phyloP scores from a whole-genome alignment of 2,888 invertebrate genomes.

The Nephrocerus scutellatus region DNA sequence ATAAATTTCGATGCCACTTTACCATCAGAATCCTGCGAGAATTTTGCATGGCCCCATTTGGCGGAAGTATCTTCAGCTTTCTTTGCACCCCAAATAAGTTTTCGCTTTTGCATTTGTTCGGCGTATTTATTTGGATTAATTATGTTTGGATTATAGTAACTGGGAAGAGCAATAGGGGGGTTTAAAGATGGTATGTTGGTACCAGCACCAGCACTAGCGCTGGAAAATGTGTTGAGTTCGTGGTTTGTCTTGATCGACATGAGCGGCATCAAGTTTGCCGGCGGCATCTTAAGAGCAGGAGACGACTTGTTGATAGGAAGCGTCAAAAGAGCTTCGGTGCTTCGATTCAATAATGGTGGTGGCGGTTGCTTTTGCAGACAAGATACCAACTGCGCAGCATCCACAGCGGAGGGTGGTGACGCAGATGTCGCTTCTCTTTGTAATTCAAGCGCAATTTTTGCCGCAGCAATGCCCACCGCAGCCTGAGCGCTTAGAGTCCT shows the following conservation, averaged over 20 bases:
- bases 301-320: conserved; percentile 30
- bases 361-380: too few relatives aligned
- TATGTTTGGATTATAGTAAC: conserved; percentile 68
- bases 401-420: too few relatives aligned
- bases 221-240: background rate
- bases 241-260: background rate
- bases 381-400: too few relatives aligned
- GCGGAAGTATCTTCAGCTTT: conserved; percentile 49
- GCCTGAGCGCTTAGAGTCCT: too few relatives aligned
- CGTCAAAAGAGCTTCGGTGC: conserved; percentile 30
- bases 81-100: conserved; percentile 83
- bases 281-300: conserved; percentile 30
- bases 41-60: conserved; percentile 76
- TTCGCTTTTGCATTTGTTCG: conserved; percentile 85
- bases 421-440: too few relatives aligned
- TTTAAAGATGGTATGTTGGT: conserved; percentile 30
- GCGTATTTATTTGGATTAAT: conserved; percentile 74
- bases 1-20: conserved; percentile 92
- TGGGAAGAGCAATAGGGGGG: conserved; percentile 50
- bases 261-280: conserved; percentile 28
- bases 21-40: conserved; percentile 86
- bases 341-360: too few relatives aligned
- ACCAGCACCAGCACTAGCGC: conserved; percentile 8
- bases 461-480: too few relatives aligned
- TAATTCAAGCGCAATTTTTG: too few relatives aligned